Percentiles rank a stretch among this genome's conserved stretches.
Conservation (phyloP, 2,888 invertebrate genomes). For the Deilephila porcellus region DNA sequence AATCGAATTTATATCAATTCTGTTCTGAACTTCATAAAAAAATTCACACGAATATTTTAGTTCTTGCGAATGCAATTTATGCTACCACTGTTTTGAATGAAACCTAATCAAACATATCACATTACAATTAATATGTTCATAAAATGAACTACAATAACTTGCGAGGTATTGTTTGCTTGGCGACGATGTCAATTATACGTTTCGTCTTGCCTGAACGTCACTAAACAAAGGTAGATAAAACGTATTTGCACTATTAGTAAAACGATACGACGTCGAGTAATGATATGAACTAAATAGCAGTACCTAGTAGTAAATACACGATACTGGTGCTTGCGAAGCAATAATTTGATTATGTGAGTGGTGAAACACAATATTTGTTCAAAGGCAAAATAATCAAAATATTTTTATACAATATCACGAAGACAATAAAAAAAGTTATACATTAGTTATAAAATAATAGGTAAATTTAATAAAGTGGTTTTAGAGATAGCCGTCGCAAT, state of each 20-base stretch:
- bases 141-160: too few species aligned
- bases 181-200: background rate
- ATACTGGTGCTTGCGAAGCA: conserved; percentile 5
- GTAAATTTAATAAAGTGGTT: too few species aligned
- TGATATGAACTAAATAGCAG: background rate
- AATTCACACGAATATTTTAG: too few species aligned
- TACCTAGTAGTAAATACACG: conserved; percentile 1
- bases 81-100: too few species aligned
- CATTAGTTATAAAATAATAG: too few species aligned
- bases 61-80: too few species aligned
- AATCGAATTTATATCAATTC: too few species aligned
- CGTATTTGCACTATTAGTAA: background rate
- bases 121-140: too few species aligned
- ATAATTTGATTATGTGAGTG: background rate
- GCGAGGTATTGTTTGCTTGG: background rate
- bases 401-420: background rate
- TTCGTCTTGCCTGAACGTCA: background rate
- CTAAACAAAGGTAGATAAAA: background rate
- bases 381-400: conserved; percentile 26
- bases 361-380: background rate
- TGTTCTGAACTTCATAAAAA: too few species aligned
- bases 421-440: too few species aligned
- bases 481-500: too few species aligned
- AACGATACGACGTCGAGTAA: background rate
- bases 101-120: too few species aligned